These are phyloP conservation scores for Dermolepida albohirtum DNA, from an alignment of 2,888 invertebrate species.

Conservation along the genomic window DNA sequence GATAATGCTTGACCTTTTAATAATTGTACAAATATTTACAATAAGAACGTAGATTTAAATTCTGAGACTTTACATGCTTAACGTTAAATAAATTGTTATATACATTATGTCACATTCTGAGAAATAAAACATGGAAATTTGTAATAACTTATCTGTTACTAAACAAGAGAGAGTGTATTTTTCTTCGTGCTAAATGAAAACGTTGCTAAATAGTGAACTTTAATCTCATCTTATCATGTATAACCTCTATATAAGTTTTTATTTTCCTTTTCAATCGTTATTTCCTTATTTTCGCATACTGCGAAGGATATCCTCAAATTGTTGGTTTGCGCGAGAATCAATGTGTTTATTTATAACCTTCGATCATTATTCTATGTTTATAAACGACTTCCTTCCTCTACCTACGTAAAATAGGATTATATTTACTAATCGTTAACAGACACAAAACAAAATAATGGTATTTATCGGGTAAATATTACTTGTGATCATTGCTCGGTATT, in stretches of 20 bases:
- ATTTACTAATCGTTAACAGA: constrained; percentile 9
- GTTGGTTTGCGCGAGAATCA: constrained; percentile 18
- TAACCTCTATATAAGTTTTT: constrained; percentile 31
- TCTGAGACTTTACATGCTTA: no score
- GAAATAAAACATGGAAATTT: no score
- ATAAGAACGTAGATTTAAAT: no score
- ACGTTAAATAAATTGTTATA: no score
- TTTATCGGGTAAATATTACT: no score
- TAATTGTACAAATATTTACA: no score
- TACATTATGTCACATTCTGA: no score
- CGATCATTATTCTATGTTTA: constrained; percentile 36
- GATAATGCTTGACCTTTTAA: no score
- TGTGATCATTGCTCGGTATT: no score
- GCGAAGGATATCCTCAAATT: constrained; percentile 25
- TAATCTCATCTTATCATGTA: constrained; percentile 12
- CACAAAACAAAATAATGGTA: no score
- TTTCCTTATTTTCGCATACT: constrained; percentile 24
- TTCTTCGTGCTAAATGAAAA: not conserved
- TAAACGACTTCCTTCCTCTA: constrained; percentile 25
- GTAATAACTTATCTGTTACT: no score
- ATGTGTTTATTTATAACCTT: constrained; percentile 25
- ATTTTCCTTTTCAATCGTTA: constrained; percentile 8
- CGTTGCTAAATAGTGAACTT: constrained; percentile 23
- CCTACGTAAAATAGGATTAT: constrained; percentile 18
- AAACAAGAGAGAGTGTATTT: no score